These are phyloP conservation scores for Ciconia stormi DNA, from an alignment of 2,113 vertebrate genomes.

Conservation along the genomic window DNA sequence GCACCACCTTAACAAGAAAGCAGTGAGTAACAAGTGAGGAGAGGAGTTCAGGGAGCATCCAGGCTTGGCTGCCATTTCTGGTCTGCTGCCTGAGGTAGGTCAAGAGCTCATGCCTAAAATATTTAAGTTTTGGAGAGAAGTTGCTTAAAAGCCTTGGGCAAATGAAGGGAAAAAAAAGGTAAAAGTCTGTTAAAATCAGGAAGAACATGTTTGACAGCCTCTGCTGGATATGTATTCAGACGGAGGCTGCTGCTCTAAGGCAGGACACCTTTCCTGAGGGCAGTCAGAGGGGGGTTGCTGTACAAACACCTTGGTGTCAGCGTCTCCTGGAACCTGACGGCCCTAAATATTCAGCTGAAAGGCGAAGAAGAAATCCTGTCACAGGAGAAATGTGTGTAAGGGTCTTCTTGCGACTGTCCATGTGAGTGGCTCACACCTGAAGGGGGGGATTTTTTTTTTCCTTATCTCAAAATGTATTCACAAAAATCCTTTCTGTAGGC, in stretches of 20 bases:
- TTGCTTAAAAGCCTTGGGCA: background rate
- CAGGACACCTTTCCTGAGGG: background rate
- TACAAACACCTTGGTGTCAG: background rate
- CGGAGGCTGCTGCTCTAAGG: background rate
- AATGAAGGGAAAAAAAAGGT: background rate
- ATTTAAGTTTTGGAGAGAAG: background rate
- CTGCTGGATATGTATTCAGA: background rate
- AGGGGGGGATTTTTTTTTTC: background rate
- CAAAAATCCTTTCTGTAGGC: background rate
- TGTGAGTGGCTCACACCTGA: background rate
- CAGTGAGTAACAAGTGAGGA: background rate
- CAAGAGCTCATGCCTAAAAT: background rate
- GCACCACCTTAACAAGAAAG: constrained; percentile 84
- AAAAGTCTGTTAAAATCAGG: background rate
- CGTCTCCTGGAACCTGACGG: background rate
- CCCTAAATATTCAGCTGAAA: background rate
- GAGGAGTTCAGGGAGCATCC: background rate
- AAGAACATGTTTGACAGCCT: background rate
- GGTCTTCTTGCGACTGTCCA: background rate
- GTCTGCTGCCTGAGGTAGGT: background rate
- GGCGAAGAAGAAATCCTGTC: background rate
- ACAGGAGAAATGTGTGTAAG: background rate
- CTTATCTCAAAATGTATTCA: background rate
- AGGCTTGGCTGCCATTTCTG: background rate
- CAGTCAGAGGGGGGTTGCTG: background rate